Evolutionary conservation across 2,797 vertebrate genomes (phyloP), one percentile per base, ranked within the genome.

Genomic region (Eremophila alpestris): DNA sequence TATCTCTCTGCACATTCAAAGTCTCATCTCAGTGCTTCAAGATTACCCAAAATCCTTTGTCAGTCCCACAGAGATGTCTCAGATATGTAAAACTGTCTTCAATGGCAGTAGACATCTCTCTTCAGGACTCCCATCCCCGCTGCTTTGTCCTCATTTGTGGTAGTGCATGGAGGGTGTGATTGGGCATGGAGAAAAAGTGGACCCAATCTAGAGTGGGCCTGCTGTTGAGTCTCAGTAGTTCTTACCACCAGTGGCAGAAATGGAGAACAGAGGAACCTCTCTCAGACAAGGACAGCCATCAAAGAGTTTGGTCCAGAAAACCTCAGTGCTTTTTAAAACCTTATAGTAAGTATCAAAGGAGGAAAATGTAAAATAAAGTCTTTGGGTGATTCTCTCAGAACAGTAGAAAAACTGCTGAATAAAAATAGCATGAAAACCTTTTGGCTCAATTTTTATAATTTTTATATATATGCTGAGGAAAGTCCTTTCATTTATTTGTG

Each of bases 21-120:
- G 0, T 24, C 27, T 30, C 48, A 78, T 9, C 5, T 13, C 48
- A 58, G 24, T 9, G 32, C 32, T 52, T 13, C 32, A 45, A 22
- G 13, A 27, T 17, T 64, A 55, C 34, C 24, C 4, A 1, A 69
- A 77, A 51, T 32, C 27, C 34, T 52, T 41, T n/a, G 20, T 38
- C 45, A 90, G 20, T 17, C 48, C 17, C 48, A 54, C 0, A 0
- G 7, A 49, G 52, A 74, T 29, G 4, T 36, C 43, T 65, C 2
- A 1, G 10, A 24, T 30, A 10, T 1, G 17, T 27, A 32, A 56
- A 13, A 11, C 21, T 51, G 22, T 46, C 40, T 82, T 49, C 27
- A 75, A 7, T 5, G 9, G 8, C 21, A 52, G 34, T 7, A 62
- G 12, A 43, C 1, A 29, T 13, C 7, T 51, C n/a, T 48, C 19